phyloP scores from a whole-genome alignment of 2,113 vertebrate genomes.

The Nothoprocta perdicaria region DNA sequence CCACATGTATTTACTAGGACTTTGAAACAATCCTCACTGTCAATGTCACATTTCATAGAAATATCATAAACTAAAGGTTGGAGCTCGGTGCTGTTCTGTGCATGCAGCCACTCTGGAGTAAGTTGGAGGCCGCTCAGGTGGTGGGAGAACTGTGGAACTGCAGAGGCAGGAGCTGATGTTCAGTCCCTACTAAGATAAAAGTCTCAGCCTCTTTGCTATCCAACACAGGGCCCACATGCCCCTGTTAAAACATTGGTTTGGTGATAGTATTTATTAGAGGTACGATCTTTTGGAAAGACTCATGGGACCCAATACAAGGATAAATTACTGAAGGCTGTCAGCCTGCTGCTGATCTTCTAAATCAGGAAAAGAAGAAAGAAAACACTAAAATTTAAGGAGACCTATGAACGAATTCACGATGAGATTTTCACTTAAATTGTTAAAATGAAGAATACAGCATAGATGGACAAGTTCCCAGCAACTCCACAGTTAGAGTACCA shows the following conservation, averaged over 20 bases:
- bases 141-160: neutral
- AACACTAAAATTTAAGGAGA: neutral
- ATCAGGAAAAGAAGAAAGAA: neutral
- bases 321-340: neutral
- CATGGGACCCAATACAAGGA: fast-evolving
- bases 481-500: neutral
- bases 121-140: fast-evolving
- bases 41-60: neutral
- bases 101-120: neutral
- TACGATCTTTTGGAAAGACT: neutral
- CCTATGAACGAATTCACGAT: neutral
- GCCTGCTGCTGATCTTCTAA: fast-evolving
- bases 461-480: neutral
- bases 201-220: neutral
- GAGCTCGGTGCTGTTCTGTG: neutral
- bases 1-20: fast-evolving
- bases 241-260: neutral
- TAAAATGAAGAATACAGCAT: neutral
- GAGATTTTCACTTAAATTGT: neutral
- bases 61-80: neutral
- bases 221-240: no score
- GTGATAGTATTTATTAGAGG: neutral
- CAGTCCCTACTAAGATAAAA: no score
- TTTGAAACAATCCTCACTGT: neutral
- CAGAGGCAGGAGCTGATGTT: neutral